phyloP scores from a whole-genome alignment of 2,113 vertebrate genomes.

The Prunella fulvescens region DNA sequence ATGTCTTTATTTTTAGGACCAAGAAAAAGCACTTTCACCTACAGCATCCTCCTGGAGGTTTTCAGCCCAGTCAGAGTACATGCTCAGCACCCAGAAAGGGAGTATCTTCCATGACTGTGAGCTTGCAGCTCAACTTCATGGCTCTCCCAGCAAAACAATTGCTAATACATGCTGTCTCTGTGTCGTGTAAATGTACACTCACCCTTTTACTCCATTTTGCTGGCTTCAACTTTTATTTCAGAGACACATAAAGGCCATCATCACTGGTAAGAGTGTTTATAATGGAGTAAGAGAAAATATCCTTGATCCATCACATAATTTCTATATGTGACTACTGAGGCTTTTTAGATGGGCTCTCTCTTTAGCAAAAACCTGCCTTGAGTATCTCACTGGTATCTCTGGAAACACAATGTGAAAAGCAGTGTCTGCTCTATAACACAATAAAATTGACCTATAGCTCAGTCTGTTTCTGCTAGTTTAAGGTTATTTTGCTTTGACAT shows the following conservation, averaged over 20 bases:
- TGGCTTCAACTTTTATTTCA: background rate
- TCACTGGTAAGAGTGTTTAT: background rate
- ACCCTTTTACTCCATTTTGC: background rate
- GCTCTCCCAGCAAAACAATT: background rate
- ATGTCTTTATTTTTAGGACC: background rate
- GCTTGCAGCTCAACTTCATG: background rate
- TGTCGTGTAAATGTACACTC: background rate
- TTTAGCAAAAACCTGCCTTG: background rate
- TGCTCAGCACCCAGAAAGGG: background rate
- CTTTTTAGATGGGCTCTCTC: background rate
- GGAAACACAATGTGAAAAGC: background rate
- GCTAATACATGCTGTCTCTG: background rate
- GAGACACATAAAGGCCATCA: background rate
- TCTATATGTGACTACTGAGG: background rate
- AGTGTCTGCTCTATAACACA: background rate
- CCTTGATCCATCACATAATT: background rate
- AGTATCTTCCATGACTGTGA: background rate
- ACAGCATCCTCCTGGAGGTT: background rate
- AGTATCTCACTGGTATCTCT: background rate
- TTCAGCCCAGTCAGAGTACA: background rate
- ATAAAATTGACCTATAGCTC: conserved; percentile 28
- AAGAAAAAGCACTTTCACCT: background rate
- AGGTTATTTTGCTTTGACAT: conserved; percentile 39
- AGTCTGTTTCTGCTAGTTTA: background rate
- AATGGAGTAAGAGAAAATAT: background rate